Conservation (phyloP, 2,113 vertebrate species). For the Crotalus horridus region DNA sequence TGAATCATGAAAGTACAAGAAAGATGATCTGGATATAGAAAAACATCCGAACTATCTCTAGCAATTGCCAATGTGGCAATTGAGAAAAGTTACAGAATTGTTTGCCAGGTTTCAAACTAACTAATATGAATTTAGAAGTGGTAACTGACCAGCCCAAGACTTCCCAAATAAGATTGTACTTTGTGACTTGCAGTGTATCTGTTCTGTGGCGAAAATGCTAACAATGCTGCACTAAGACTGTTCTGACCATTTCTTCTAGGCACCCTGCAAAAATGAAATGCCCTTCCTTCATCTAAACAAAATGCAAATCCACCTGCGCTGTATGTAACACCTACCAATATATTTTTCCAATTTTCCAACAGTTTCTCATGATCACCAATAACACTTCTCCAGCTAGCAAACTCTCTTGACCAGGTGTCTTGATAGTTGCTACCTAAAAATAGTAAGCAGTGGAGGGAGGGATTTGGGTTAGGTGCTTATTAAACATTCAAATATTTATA, state of each 20-base stretch:
- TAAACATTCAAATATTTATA: neutral
- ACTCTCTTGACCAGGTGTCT: constrained; percentile 72
- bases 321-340: constrained; percentile 75
- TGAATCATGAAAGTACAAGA: neutral
- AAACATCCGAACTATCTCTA: neutral
- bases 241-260: neutral
- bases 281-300: neutral
- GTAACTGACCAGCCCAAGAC: neutral
- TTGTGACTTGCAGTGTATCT: neutral
- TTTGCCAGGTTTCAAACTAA: neutral
- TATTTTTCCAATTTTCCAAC: constrained; percentile 84
- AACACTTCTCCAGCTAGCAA: constrained; percentile 79
- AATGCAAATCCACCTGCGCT: too few relatives aligned
- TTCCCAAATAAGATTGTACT: neutral
- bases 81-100: neutral
- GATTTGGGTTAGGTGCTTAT: neutral
- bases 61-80: neutral
- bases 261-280: too few relatives aligned
- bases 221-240: neutral
- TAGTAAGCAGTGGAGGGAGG: constrained; percentile 18
- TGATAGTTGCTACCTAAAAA: constrained; percentile 71
- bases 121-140: neutral
- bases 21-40: neutral
- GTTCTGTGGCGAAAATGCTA: neutral
- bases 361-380: constrained; percentile 78